These are phyloP conservation scores for Mormyrus hasselquistii DNA, from an alignment of 2,797 vertebrate species.

Conservation along the genomic window DNA sequence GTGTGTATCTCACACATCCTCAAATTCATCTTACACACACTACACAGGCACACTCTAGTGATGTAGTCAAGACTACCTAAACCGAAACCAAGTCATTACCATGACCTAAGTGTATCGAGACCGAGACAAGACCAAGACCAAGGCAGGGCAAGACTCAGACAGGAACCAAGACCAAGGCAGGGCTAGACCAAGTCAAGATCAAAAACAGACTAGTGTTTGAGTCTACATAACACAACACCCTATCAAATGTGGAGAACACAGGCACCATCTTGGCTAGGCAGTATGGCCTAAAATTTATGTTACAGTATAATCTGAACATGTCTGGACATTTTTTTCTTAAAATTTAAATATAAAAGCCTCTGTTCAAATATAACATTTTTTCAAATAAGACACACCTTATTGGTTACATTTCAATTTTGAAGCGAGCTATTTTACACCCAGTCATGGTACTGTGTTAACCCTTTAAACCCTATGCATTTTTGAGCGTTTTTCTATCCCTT, in stretches of 20 bases:
- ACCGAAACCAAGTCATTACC: neutral
- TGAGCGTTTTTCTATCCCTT: neutral
- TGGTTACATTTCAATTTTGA: neutral
- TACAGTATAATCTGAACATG: neutral
- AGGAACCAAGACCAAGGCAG: neutral
- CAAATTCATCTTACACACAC: too few species aligned
- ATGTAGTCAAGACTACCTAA: neutral
- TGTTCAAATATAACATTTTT: neutral
- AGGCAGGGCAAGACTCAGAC: neutral
- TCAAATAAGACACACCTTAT: neutral
- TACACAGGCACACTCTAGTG: neutral
- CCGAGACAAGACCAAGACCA: neutral
- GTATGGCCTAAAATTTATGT: neutral
- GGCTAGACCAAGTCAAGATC: neutral
- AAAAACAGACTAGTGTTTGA: neutral
- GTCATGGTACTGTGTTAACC: neutral
- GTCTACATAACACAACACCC: neutral
- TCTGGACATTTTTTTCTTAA: neutral
- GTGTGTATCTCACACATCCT: conserved; percentile 54
- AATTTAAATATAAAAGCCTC: neutral
- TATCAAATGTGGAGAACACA: neutral
- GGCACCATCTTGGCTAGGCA: neutral
- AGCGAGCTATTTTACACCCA: neutral
- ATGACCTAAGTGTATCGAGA: neutral
- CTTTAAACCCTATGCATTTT: neutral